Base-by-base conservation (phyloP, 2,888 invertebrate genomes). In the Itoplectis maculator region DNA sequence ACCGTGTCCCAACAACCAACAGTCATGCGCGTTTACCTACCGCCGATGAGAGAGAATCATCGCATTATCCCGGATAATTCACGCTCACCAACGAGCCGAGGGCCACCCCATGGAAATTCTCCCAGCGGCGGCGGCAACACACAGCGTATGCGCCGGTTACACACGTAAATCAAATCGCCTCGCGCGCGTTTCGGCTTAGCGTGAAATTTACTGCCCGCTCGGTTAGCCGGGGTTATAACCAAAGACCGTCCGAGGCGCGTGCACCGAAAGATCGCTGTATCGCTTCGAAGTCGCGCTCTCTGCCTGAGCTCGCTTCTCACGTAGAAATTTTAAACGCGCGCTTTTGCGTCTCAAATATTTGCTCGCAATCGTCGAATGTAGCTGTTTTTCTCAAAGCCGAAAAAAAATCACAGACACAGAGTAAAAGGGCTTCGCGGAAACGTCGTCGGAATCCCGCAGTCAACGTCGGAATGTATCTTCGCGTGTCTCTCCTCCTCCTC, bases 181-280 rank as follows among this genome's bases (percentile, higher is more conserved):
- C 69, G 65, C 85, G 69, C 47, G 68, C 85, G 85, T 87, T 89
- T 87, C 86, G 87, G 89, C 89, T 90, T 90, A 90, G 87, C 87
- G 84, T 81, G 82, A 89, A 90, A 90, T 90, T 90, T 90, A 90
- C 89, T 88, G 87, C 88, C 88, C 61, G 83, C 80, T 86, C 84
- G 75, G 79, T 79, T 72, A 86, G 83, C 73, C 81, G 37, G 40
- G n/a, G n/a, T n/a, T 65, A 45, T 49, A 29, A 45, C 69, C 77
- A 59, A 59, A 42, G 15, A 74, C 49, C n/a, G n/a, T n/a, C n/a
- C 51, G 65, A 59, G 76, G 18, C 51, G 68, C 35, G 9, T 45
- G 51, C 35, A 6, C 35, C 49, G 18, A 23, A 66, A 13, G 20
- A 70, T 68, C 13, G 18, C 18, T 45, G 7, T 40, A n/a, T 35